Conservation (phyloP, 2,113 vertebrate genomes). For the Varanus salvator region DNA sequence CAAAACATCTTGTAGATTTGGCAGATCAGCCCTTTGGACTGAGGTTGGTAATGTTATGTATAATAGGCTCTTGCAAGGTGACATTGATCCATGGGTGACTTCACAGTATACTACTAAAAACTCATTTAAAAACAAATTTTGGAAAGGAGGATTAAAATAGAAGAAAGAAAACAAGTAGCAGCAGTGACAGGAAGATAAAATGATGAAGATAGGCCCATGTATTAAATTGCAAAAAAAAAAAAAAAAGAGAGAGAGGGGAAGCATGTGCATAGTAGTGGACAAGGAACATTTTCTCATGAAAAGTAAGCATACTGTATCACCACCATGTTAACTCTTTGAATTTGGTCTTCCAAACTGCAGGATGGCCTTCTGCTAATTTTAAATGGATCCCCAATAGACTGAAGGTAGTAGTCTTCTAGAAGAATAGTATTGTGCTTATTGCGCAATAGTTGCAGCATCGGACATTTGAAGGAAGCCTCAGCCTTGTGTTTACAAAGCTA, state of each 20-base stretch:
- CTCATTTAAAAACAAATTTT: conserved; percentile 38
- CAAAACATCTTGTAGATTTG: conserved; percentile 15
- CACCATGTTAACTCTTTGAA: conserved; percentile 2
- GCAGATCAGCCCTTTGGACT: conserved; percentile 43
- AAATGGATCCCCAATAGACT: background rate
- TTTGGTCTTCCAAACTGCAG: background rate
- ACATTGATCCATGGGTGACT: conserved; percentile 53
- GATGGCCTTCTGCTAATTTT: fast-evolving
- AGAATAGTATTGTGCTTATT: background rate
- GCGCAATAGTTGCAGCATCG: no score
- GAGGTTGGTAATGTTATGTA: conserved; percentile 50
- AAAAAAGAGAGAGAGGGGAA: background rate
- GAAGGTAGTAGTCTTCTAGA: background rate
- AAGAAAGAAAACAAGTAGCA: background rate
- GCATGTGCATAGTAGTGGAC: background rate
- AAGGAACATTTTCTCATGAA: background rate
- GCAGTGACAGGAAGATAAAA: conserved; percentile 51
- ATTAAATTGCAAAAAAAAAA: conserved; percentile 20
- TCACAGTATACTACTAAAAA: conserved; percentile 28
- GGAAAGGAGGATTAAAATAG: background rate
- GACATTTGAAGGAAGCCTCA: no score
- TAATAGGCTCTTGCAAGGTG: conserved; percentile 33
- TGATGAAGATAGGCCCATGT: conserved; percentile 11
- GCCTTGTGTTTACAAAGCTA: no score
- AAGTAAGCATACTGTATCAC: background rate